Conservation (phyloP, 2,113 vertebrate genomes). For the Chelonoidis abingdonii region DNA sequence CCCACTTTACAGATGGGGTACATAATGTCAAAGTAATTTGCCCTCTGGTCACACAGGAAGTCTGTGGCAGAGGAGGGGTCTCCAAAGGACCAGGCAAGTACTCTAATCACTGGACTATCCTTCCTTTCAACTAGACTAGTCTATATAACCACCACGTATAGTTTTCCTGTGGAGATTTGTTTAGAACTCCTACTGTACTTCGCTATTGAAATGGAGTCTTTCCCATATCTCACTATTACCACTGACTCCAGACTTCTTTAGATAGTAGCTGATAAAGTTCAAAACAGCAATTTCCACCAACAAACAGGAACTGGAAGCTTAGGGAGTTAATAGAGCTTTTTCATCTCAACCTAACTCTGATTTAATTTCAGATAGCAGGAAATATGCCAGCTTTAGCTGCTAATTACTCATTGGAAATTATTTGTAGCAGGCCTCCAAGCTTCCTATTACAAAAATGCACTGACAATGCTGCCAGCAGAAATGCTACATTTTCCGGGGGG, state of each 20-base stretch:
- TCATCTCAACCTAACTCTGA: constrained; percentile 77
- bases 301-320: constrained; percentile 76
- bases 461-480: constrained; percentile 57
- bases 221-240: constrained; percentile 52
- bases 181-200: not conserved
- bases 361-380: constrained; percentile 84
- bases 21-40: not conserved
- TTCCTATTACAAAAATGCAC: constrained; percentile 70
- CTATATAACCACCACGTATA: not conserved
- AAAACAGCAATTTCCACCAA: constrained; percentile 78
- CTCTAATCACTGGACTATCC: not conserved
- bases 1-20: not conserved
- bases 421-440: constrained; percentile 78
- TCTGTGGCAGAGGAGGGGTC: not conserved
- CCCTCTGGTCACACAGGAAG: not conserved
- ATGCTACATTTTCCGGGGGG: constrained; percentile 36
- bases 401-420: constrained; percentile 82
- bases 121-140: not conserved
- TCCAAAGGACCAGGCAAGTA: not conserved
- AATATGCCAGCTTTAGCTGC: constrained; percentile 77
- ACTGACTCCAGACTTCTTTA: constrained; percentile 71
- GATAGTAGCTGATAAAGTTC: constrained; percentile 77
- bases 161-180: constrained; percentile 37
- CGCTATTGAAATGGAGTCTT: constrained; percentile 15
- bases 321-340: constrained; percentile 77